Conservation (phyloP, 2,888 invertebrate genomes). For the Willowsia nigromaculata region DNA sequence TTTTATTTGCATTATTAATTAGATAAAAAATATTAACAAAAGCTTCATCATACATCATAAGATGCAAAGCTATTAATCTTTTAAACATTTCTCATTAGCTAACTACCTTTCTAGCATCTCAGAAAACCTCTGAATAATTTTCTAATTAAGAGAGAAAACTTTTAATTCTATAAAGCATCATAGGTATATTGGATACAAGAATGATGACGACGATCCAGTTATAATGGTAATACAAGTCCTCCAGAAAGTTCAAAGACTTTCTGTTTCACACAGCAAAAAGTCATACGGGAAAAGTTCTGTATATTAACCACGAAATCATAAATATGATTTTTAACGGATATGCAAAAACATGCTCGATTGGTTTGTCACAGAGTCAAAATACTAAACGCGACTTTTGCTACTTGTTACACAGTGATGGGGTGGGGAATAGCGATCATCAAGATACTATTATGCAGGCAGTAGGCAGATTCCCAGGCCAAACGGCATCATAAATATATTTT, state of each 20-base stretch:
- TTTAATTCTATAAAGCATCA: not conserved
- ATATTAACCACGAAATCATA: constrained; percentile 5
- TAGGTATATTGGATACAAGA: not conserved
- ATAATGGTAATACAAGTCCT: not conserved
- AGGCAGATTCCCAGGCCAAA: not conserved
- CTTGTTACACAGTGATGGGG: not conserved
- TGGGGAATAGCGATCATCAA: not conserved
- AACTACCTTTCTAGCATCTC: not conserved
- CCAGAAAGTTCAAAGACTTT: constrained; percentile 62
- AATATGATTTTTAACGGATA: constrained; percentile 7
- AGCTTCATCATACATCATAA: not conserved
- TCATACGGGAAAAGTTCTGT: not conserved
- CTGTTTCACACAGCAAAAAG: constrained; percentile 20
- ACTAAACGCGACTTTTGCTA: not conserved
- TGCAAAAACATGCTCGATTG: constrained; percentile 42
- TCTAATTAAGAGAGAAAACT: not conserved
- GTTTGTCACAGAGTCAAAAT: constrained; percentile 45
- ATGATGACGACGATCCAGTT: not conserved
- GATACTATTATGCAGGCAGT: not conserved
- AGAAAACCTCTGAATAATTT: not conserved
- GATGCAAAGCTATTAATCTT: not conserved
- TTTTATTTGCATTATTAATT: constrained; percentile 31
- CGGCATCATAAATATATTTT: not conserved
- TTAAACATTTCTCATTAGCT: not conserved
- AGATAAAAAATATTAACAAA: not conserved